Evolutionary conservation across 2,797 vertebrate species (phyloP), one percentile per base, ranked within the genome.

Genomic region (Trachops cirrhosus): DNA sequence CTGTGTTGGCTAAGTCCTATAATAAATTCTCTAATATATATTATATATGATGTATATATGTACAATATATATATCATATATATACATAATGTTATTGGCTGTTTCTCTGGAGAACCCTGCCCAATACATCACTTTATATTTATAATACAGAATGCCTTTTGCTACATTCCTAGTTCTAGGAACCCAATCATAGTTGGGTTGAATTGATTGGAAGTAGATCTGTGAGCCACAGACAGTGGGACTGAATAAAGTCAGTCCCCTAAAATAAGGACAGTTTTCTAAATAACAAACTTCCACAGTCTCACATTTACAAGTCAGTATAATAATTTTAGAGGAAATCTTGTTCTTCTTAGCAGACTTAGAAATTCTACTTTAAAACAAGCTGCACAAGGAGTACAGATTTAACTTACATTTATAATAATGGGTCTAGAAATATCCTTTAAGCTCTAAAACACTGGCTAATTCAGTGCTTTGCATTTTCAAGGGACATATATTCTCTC

Each of bases 321-420:
- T n/a, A 29, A 68, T 84, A 90, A 93, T 82, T 96, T 84, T 41
- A 73, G 48, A 41, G 15, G 24, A 85, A 73, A 86, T 44, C 22
- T 86, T 83, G 18, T 29, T 94, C 54, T 91, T 94, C 92, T 93
- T 57, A 77, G 79, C 46, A 86, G n/a, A 75, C 70, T 74, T 93
- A 75, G 74, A 92, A 89, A 89, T 71, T 95, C 67, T 91, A 79
- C 57, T 96, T 94, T 71, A 94, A 10, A 86, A 83, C 0, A 9
- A 94, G 34, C 50, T 74, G 32, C 22, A 34, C 39, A 80, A 85
- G 68, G 86, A 88, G 48, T 73, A 73, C 39, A 89, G 78, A 64
- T 85, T 88, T 93, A 73, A 68, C 91, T 82, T 82, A 88, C 78
- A 90, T 86, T 50, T 93, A 79, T 93, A 96, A 88, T 71, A 88